Base-by-base conservation (phyloP, 2,888 invertebrate species). In the Spisula subtruncata region DNA sequence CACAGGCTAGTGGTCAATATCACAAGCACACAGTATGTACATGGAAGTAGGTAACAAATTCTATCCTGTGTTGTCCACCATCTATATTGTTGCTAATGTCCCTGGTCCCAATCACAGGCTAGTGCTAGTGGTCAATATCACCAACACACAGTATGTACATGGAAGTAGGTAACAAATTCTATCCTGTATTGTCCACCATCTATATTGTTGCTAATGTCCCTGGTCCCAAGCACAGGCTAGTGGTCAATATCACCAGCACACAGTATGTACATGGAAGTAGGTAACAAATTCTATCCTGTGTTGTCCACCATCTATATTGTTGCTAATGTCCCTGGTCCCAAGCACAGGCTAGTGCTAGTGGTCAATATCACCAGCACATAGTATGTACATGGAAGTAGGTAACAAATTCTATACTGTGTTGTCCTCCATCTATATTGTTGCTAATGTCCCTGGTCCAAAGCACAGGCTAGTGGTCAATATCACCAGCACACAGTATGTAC, bases 401-500 rank as follows among this genome's bases (percentile, higher is more conserved):
- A 25, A 66, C 60, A 66, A 25, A 25, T 25, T 66, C n/a, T 66
- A 25, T 25, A 25, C n/a, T 66, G 60, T 66, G 10, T 25, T 20
- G 8, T n/a, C n/a, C n/a, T 25, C 25, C 60, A n/a, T 66, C 25
- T n/a, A 25, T n/a, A 25, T 66, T 25, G 60, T 25, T 66, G 60
- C 25, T 25, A 66, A 66, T 66, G 60, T 66, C 60, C 60, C 60
- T 66, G 60, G 60, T 66, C 25, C 60, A 25, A 66, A 66, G 60
- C 60, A 66, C 60, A 66, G 60, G 60, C 60, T 66, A 66, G 60
- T 66, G n/a, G 60, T 66, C 10, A 66, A 66, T 66, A 66, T n/a
- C n/a, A 66, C 60, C 60, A n/a, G 60, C 60, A 66, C 60, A 66
- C 60, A 66, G 60, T 66, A 66, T 66, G 60, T 66, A 66, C 60